Base-by-base conservation (phyloP, 2,113 vertebrate genomes). In the Melanerpes formicivorus region DNA sequence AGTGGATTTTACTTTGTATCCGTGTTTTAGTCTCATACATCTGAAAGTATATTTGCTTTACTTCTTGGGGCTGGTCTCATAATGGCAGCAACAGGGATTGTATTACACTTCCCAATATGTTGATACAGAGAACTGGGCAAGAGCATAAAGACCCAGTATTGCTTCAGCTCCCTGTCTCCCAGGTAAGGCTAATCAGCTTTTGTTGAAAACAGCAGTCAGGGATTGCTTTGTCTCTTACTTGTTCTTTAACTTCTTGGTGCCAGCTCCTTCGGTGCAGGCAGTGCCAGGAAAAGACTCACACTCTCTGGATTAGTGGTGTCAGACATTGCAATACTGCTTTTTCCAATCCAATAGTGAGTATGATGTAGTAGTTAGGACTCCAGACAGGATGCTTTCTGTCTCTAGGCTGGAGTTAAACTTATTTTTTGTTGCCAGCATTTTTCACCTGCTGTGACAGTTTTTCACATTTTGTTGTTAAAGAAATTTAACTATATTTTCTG, bases 101-200 rank as follows among this genome's bases (percentile, higher is more conserved):
- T 70, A 29, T 90, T 93, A 19, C 32, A 13, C 48, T 86, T 83
- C 74, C 40, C 64, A 82, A 30, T 86, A 37, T 88, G 75, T 90
- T 4, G 3, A 62, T 77, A 18, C 3, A 25, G 48, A 84, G 82
- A 32, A 59, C 76, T 44, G 58, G 67, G 44, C 50, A 80, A 46
- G 67, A 90, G 71, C 1, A 0, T 56, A 90, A 42, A 50, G 65
- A 83, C 46, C 65, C 65, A 62, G 15, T 86, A 29, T 93, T 90
- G 77, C 81, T 79, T 95, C 84, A 80, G 8, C 56, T 79, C 58
- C 18, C 44, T 63, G 27, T 80, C 63, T 92, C 80, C 60, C 64
- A 82, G 67, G 90, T 84, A 90, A 91, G 80, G 82, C 79, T 95
- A 86, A 96, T 86, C 56, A 86, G 81, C 66, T 90, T 81, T 72